Evolutionary conservation across 2,113 vertebrate species (phyloP).

Genomic region (Suncus etruscus): DNA sequence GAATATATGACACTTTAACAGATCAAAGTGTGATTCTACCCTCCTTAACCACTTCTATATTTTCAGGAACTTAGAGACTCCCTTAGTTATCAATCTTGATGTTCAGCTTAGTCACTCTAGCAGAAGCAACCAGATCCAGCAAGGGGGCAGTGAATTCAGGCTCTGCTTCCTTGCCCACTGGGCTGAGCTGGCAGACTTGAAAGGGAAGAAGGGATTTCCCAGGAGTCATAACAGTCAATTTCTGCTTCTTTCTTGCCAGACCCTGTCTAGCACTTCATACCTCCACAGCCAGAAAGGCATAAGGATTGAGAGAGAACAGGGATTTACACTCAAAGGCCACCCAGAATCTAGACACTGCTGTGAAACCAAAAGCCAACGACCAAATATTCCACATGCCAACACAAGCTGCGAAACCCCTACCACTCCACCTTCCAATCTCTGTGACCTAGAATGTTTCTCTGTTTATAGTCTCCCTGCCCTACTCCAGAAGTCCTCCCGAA

Average conservation of each 20-base stretch:
- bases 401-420: not conserved
- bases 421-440: not conserved
- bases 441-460: not conserved
- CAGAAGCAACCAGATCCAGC: not conserved
- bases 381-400: not conserved
- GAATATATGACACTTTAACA: not conserved
- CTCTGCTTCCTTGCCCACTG: not conserved
- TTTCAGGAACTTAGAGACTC: not conserved
- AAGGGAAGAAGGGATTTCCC: not conserved
- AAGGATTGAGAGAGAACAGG: too few relatives aligned
- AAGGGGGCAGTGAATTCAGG: not conserved
- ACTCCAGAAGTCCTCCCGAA: not conserved
- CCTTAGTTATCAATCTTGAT: not conserved
- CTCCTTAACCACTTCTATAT: not conserved
- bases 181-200: not conserved
- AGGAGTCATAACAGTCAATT: not conserved
- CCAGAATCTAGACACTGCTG: not conserved
- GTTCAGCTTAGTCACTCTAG: not conserved
- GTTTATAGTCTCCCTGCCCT: too few relatives aligned
- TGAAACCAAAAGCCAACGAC: not conserved
- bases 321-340: not conserved
- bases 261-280: not conserved
- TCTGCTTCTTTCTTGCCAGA: not conserved
- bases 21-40: not conserved
- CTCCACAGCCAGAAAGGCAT: not conserved